A percentile compares a stretch with the other conserved stretches of the same genome.
Evolutionary conservation across 2,888 invertebrate genomes (phyloP).

Genomic region (Drosophila bunnanda): DNA sequence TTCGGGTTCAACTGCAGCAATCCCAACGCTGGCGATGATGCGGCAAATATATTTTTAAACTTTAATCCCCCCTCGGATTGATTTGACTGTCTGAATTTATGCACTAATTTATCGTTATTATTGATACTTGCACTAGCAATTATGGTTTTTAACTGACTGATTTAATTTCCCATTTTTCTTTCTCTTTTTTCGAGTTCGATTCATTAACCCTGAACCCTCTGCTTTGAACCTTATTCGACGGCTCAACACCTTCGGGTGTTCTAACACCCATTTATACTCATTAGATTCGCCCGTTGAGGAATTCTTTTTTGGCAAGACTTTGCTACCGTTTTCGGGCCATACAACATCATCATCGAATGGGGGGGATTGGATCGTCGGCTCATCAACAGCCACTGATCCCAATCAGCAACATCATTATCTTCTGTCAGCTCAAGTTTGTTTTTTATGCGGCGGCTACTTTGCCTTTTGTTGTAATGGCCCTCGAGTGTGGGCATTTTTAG

Average conservation of each 20-base stretch:
- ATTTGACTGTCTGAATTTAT: neutral
- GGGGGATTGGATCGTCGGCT: slow-evolving; percentile 14
- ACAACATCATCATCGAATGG: neutral
- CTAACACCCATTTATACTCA: slow-evolving; percentile 25
- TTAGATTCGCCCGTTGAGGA: slow-evolving; percentile 2
- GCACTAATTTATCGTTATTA: neutral
- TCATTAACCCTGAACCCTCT: slow-evolving; percentile 24
- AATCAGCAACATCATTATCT: slow-evolving; percentile 42
- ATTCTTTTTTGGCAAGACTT: slow-evolving; percentile 9
- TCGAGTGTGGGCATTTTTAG: slow-evolving; percentile 67
- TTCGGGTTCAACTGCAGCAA: slow-evolving; percentile 41
- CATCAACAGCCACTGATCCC: slow-evolving; percentile 32
- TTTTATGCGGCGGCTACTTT: slow-evolving; percentile 18
- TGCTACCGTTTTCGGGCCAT: slow-evolving; percentile 38
- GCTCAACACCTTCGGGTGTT: neutral
- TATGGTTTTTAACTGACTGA: neutral
- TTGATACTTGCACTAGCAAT: neutral
- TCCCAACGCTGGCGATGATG: slow-evolving; percentile 19
- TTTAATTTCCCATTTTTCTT: neutral
- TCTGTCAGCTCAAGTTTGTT: slow-evolving; percentile 28
- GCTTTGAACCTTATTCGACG: slow-evolving; percentile 4
- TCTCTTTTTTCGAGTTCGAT: neutral
- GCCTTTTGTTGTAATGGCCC: slow-evolving; percentile 65
- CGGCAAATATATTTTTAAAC: slow-evolving; percentile 39
- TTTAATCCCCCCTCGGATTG: slow-evolving; percentile 8